Evolutionary conservation across 2,797 vertebrate genomes (phyloP), one percentile per base, ranked within the genome.

Genomic region (Dendrocincla tyrannina): DNA sequence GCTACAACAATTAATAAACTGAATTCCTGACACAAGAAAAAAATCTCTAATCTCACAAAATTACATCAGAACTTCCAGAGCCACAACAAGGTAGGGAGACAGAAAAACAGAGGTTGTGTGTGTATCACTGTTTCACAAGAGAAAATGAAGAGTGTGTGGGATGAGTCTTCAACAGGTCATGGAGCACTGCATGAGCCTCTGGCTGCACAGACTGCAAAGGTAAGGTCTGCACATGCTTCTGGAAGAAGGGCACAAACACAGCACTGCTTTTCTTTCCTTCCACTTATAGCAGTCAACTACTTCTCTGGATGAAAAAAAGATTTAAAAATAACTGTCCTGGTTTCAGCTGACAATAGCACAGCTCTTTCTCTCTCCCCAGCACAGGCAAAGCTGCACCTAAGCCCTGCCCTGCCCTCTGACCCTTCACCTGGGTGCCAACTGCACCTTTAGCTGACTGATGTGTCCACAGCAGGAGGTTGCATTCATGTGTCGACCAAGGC

Each of bases 101-200:
- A 22, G 15, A 33, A 84, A 83, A 91, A 68, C 0, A 53, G 23
- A 55, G 19, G 4, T 4, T 50, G 2, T 55, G 25, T 3, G 0
- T 5, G 19, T 64, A 20, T 56, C 25, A 3, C 66, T 90, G 39
- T 30, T 39, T 13, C 18, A 13, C 20, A 24, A 39, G 9, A 16
- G 19, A 14, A 53, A 32, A 46, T 2, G 7, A 46, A 27, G n/a
- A 24, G 15, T 9, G 11, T 20, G 13, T 8, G 27, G 15, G 28
- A 76, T 27, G 11, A 85, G n/a, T n/a, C 41, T 58, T 70, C 20
- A 30, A 9, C 16, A 12, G 9, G 17, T 32, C 41, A 35, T 4
- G 3, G 18, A 68, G 53, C 24, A 30, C 8, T 39, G 6, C 0
- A 0, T 18, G 62, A 33, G 2, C 32, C 33, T 62, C 58, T 13